Percentiles rank a stretch among this genome's conserved stretches.
Conservation (phyloP, 2,113 vertebrate genomes). For the Catharus fuscescens region DNA sequence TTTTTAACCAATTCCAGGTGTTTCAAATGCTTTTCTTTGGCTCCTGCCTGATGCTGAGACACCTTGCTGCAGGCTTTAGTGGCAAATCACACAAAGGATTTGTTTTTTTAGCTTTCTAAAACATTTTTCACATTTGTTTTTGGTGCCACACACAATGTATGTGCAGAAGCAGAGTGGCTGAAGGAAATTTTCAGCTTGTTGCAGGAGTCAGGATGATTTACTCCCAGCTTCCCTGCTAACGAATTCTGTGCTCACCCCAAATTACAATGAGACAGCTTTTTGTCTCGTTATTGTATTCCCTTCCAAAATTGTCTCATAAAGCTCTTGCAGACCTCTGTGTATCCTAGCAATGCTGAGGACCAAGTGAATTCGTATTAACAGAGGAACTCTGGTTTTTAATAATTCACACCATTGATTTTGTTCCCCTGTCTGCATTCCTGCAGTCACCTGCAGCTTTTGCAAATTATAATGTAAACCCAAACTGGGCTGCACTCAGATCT, state of each 20-base stretch:
- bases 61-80: background rate
- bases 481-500: background rate
- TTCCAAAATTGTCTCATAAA: background rate
- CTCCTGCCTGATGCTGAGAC: background rate
- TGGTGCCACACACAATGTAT: background rate
- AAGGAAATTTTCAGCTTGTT: background rate
- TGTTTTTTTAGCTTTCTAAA: background rate
- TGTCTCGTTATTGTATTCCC: background rate
- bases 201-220: background rate
- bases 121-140: background rate
- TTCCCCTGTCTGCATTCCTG: background rate
- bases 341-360: background rate
- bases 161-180: background rate
- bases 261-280: background rate
- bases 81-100: background rate
- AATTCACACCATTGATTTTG: slow-evolving; percentile 27
- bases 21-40: background rate
- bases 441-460: slow-evolving; percentile 18
- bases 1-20: background rate
- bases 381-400: slow-evolving; percentile 4
- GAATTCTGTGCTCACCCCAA: background rate
- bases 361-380: background rate
- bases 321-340: background rate
- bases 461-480: slow-evolving; percentile 2
- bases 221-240: background rate